Evolutionary conservation across 2,113 vertebrate species (phyloP).

Genomic region (Perca flavescens): DNA sequence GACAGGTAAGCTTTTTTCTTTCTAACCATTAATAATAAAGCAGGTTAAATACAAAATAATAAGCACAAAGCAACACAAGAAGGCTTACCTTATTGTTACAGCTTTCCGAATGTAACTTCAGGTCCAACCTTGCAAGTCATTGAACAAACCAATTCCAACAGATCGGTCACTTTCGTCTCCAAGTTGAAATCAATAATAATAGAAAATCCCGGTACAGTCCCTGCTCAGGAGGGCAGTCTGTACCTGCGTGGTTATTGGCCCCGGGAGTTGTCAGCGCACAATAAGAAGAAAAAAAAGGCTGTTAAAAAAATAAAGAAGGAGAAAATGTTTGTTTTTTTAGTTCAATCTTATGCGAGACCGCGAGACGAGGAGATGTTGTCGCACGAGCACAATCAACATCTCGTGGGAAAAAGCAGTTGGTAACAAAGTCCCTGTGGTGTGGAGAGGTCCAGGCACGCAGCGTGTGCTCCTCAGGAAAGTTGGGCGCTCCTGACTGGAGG

Average conservation of each 20-base stretch:
- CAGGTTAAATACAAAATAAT: neutral
- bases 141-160: conserved; percentile 72
- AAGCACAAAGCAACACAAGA: neutral
- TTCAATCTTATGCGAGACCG: conserved; percentile 35
- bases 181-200: conserved; percentile 57
- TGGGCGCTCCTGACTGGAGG: conserved; percentile 71
- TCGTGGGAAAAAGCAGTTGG: conserved; percentile 36
- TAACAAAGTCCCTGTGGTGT: conserved; percentile 66
- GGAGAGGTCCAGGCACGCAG: conserved; percentile 50
- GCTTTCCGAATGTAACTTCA: conserved; percentile 65
- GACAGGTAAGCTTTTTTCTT: conserved; percentile 1
- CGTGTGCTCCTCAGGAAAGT: conserved; percentile 68
- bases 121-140: conserved; percentile 64
- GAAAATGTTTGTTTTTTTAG: conserved; percentile 36
- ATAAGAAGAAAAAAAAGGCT: conserved; percentile 24
- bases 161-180: conserved; percentile 56
- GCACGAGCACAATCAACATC: conserved; percentile 58
- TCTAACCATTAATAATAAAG: neutral
- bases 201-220: conserved; percentile 68
- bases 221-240: conserved; percentile 32
- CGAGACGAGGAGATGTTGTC: conserved; percentile 21
- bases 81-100: conserved; percentile 68
- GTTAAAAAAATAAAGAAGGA: conserved; percentile 3
- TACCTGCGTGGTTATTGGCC: conserved; percentile 67
- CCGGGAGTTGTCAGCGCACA: conserved; percentile 52